Evolutionary conservation across 2,113 vertebrate genomes (phyloP).

Genomic region (Callocephalon fimbriatum): DNA sequence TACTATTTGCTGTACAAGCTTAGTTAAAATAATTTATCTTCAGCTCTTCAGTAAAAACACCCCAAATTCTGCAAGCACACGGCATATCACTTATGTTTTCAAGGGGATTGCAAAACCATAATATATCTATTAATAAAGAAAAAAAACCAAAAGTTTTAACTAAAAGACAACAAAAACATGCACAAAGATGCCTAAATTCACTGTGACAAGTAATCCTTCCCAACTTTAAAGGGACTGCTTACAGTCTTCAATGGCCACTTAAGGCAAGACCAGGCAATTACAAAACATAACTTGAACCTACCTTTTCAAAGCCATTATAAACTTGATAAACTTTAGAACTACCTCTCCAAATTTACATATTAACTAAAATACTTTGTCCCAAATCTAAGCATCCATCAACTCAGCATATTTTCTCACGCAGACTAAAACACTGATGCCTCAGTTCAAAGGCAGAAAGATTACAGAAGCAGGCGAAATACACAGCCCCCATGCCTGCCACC

Average conservation of each 20-base stretch:
- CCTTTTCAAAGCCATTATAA: neutral
- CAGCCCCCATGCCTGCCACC: accelerated
- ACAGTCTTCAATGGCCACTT: neutral
- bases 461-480: accelerated
- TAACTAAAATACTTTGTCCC: neutral
- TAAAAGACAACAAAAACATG: neutral
- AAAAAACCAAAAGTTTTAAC: accelerated
- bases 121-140: neutral
- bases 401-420: neutral
- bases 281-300: neutral
- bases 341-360: neutral
- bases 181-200: neutral
- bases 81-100: neutral
- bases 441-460: neutral
- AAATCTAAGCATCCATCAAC: neutral
- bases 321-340: neutral
- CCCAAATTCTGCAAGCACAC: accelerated
- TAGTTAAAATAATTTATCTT: neutral
- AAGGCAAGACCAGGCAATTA: neutral
- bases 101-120: neutral
- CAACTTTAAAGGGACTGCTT: neutral
- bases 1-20: neutral
- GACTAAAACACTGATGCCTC: neutral
- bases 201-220: neutral
- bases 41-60: neutral